Evolutionary conservation across 2,113 vertebrate species (phyloP), one percentile per base, ranked within the genome.

Genomic region (Semnornis frantzii): DNA sequence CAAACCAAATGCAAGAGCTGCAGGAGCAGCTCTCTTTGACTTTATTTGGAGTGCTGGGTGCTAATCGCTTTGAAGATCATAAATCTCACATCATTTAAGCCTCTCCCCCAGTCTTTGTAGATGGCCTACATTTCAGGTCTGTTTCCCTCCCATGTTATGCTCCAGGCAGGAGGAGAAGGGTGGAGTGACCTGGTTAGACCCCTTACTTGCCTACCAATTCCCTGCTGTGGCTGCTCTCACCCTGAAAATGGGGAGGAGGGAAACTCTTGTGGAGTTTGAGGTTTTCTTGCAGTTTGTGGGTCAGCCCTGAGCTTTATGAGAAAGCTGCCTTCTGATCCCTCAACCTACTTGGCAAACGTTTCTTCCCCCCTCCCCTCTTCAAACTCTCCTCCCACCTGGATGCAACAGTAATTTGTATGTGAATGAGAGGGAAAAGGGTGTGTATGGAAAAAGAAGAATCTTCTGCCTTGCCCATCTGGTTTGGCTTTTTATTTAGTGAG

Each of bases 121-220:
- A 87, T 93, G 94, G 76, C 92, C 94, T 95, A 93, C 89, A 93
- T 89, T 96, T 93, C 76, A 95, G 93, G 88, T 82, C 94, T 92
- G 90, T 66, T 78, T 93, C 93, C 94, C 95, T 96, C 66, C 86
- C 70, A 31, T 82, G 82, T 25, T 88, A 6, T 0, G 83, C 94
- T 94, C 83, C 90, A 25, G 93, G 93, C 94, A 1, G 92, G 84
- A 89, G 77, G 90, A 65, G 85, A 90, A 97, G 94, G 94, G 94
- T 94, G 93, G 93, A 90, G 93, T 89, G 91, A 93, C 92, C 95
- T 91, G 96, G 95, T 96, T 95, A 96, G 96, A 96, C 96, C 96
- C 96, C 95, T 74, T 83, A 15, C 90, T 81, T 96, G 94, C 93
- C 85, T 95, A 46, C 90, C 92, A 10, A 1, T 19, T 89, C 87